Percentiles rank a stretch among this genome's conserved stretches.
These are phyloP conservation scores for Microcebus griseorufus DNA, from an alignment of 2,113 vertebrate species.

Conservation along the genomic window DNA sequence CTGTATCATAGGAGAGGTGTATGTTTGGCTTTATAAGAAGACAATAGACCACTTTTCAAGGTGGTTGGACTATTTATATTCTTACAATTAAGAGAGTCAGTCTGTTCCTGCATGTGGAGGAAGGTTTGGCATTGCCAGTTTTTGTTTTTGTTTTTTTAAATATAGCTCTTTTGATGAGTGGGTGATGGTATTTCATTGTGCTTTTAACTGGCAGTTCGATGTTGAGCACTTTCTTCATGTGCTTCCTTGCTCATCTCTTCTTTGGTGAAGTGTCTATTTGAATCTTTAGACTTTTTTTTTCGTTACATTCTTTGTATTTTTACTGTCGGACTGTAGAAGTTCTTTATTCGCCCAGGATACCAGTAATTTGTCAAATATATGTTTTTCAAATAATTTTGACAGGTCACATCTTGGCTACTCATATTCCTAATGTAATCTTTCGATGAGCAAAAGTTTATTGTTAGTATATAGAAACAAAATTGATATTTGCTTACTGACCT, in stretches of 20 bases:
- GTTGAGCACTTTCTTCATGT: neutral
- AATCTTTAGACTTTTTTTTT: neutral
- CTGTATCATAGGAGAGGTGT: neutral
- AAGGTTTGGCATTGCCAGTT: no score
- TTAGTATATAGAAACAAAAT: neutral
- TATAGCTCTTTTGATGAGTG: neutral
- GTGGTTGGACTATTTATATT: no score
- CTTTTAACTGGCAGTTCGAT: neutral
- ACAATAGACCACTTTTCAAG: neutral
- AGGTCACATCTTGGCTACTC: neutral
- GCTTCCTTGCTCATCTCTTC: neutral
- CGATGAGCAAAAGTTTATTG: neutral
- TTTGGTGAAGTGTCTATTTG: neutral
- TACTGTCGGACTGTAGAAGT: neutral
- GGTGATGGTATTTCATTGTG: neutral
- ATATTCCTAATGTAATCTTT: neutral
- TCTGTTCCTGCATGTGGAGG: neutral
- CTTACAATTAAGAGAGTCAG: neutral
- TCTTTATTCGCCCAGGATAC: neutral
- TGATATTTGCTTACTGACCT: neutral
- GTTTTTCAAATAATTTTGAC: neutral
- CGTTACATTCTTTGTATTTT: neutral
- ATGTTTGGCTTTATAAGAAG: neutral
- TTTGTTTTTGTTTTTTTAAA: neutral
- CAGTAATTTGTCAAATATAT: neutral